Base-by-base conservation (phyloP, 2,888 invertebrate genomes). In the Napeogenes sylphis region DNA sequence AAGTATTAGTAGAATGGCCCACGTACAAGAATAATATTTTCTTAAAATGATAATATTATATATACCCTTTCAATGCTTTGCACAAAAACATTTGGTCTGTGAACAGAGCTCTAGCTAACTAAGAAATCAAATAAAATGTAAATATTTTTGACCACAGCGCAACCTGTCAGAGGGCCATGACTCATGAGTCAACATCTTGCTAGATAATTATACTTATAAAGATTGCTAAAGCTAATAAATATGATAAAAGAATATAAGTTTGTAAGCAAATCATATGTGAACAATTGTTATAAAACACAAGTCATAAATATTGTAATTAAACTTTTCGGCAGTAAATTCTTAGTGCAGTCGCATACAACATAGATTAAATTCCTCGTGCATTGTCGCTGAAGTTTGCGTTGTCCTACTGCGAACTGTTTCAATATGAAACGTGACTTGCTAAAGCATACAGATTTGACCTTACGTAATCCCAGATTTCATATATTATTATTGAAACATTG, bases 391-490 rank as follows among this genome's bases (percentile, higher is more conserved):
- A 68, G 67, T 66, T 67, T 67, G 67, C 64, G 68, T 57, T 68
- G 66, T 68, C 65, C 65, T 63, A 68, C 68, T 69, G 70, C 67
- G 68, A 73, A 71, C 72, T 70, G 68, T 71, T 73, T 69, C 70
- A 73, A 74, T 74, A 72, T 68, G 67, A 71, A 71, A 74, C 74
- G 74, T 74, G 74, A 74, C 74, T 67, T 47, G 63, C 58, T 64
- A 63, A 69, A 64, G 60, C 59, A 65, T 62, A 61, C 45, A 30
- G 42, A 54, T 12, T 66, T 64, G 42, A 30, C 59, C 66, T 47
- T 68, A 64, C 66, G 66, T 59, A 53, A 30, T 30, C 21, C 6
- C 8, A 30, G 30, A 30, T 51, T 30, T 51, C 2, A 21, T 21
- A 21, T 21, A 21, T 21, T 21, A 21, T 21, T 21, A 21, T 21